Conservation (phyloP, 2,797 vertebrate genomes). For the Toxotes lorentzi region DNA sequence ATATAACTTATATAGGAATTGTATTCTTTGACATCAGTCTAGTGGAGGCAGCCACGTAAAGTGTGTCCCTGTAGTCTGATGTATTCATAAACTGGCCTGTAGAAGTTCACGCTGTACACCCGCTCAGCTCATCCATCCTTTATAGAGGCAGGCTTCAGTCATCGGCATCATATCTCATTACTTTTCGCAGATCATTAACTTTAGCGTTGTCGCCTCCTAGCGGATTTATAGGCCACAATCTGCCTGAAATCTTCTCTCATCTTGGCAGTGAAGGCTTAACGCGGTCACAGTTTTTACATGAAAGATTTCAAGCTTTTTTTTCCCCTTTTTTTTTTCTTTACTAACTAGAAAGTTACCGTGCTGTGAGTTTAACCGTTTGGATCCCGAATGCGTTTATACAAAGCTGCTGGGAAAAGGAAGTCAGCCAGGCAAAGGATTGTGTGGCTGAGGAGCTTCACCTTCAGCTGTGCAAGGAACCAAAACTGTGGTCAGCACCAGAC, state of each 20-base stretch:
- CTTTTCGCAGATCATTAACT: conserved; percentile 47
- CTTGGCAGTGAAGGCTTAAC: conserved; percentile 24
- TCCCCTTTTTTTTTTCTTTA: neutral
- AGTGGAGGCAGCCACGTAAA: neutral
- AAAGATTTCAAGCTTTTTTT: neutral
- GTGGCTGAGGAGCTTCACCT: conserved; percentile 28
- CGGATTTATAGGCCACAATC: conserved; percentile 46
- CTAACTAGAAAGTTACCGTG: neutral
- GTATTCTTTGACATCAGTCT: neutral
- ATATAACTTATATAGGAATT: neutral
- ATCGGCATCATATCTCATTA: conserved; percentile 62
- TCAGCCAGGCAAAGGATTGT: conserved; percentile 17
- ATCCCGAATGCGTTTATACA: neutral
- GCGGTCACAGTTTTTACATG: conserved; percentile 26
- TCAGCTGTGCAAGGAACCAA: conserved; percentile 16
- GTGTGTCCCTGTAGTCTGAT: neutral
- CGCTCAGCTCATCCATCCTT: conserved; percentile 17
- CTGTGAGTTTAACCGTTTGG: conserved; percentile 32
- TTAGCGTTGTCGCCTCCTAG: conserved; percentile 68
- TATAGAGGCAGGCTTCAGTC: conserved; percentile 46
- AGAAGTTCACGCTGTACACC: neutral
- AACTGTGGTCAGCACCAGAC: conserved; percentile 7
- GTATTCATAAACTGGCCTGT: neutral
- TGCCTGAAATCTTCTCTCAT: neutral
- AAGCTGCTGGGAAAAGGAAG: conserved; percentile 17